Evolutionary conservation across 2,888 invertebrate species (phyloP).

Genomic region (Pomacea canaliculata): DNA sequence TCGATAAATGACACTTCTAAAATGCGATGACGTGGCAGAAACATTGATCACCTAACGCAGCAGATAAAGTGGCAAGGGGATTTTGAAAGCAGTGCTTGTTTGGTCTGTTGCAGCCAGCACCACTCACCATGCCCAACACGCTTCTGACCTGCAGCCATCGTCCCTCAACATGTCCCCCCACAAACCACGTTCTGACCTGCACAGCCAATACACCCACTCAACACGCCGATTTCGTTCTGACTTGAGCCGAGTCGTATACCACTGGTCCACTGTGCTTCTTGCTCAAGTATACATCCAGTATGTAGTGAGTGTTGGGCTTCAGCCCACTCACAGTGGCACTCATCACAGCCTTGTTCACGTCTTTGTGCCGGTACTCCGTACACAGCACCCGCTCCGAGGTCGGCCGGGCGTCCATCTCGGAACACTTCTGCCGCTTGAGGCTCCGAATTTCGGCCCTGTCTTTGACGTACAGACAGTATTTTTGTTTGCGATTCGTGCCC

Average conservation of each 20-base stretch:
- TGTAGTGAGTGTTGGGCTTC: conserved; percentile 56
- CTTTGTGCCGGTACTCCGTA: conserved; percentile 34
- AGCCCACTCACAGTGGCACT: conserved; percentile 60
- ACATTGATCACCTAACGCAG: background rate
- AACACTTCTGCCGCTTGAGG: conserved; percentile 40
- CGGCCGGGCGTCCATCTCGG: conserved; percentile 38
- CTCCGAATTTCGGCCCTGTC: conserved; percentile 39
- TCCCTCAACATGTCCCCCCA: no score
- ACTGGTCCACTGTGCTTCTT: conserved; percentile 53
- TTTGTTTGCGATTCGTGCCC: conserved; percentile 59
- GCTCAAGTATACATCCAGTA: conserved; percentile 64
- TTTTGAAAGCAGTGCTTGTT: background rate
- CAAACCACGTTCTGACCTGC: no score
- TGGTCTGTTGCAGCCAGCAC: no score
- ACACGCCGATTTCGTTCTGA: conserved; percentile 53
- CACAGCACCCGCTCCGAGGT: conserved; percentile 40
- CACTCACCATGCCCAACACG: no score
- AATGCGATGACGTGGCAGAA: no score
- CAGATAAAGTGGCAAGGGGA: background rate
- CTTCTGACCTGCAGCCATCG: no score
- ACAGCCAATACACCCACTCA: background rate
- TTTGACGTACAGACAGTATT: conserved; percentile 65
- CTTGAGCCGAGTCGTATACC: conserved; percentile 59
- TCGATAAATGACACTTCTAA: no score
- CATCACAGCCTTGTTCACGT: conserved; percentile 43